A percentile compares a stretch with the other conserved stretches of the same genome.
Evolutionary conservation across 2,113 vertebrate genomes (phyloP).

Genomic region (Peromyscus leucopus): DNA sequence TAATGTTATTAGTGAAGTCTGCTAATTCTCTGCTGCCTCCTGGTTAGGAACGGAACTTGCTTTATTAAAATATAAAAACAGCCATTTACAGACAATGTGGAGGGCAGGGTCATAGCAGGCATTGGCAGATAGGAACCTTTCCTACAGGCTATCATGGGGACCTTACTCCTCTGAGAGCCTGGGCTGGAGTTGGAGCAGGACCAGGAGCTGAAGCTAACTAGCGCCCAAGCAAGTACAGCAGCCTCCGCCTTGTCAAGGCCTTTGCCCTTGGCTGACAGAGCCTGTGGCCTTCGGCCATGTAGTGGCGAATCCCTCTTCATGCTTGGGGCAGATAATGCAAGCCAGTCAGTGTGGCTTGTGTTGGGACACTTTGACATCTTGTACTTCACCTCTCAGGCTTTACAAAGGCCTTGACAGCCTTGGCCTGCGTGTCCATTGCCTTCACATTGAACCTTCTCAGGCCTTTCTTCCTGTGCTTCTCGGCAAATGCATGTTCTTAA

Average conservation of each 20-base stretch:
- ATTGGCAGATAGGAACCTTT: not conserved
- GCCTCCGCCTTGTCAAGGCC: not conserved
- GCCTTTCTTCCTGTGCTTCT: not conserved
- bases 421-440: too few relatives aligned
- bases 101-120: not conserved
- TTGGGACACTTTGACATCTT: not conserved
- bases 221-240: not conserved
- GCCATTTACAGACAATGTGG: not conserved
- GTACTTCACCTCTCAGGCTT: not conserved
- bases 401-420: not conserved
- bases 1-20: not conserved
- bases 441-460: not conserved
- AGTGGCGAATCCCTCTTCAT: not conserved
- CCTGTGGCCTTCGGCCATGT: not conserved
- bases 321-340: not conserved
- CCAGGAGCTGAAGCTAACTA: not conserved
- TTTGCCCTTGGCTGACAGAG: not conserved
- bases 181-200: not conserved
- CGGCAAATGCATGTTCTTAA: not conserved
- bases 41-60: not conserved
- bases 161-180: not conserved
- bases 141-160: not conserved
- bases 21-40: not conserved
- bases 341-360: not conserved
- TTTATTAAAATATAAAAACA: not conserved